Percentiles rank a stretch among this genome's conserved stretches.
phyloP scores from a whole-genome alignment of 2,888 invertebrate species.

The Meghimatium bilineatum region DNA sequence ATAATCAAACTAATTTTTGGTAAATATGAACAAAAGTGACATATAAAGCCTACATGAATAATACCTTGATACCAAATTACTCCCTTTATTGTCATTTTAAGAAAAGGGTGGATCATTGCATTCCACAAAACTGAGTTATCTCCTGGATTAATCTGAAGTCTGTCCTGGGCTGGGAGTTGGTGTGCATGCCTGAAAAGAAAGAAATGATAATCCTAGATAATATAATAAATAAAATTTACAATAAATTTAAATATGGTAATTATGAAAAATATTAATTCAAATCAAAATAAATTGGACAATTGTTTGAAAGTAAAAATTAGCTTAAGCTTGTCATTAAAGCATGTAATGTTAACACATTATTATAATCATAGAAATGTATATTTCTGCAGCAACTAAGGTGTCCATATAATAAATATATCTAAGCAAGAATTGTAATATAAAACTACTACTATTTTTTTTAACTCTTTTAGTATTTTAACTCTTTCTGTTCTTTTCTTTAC shows the following conservation, averaged over 20 bases:
- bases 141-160: background rate
- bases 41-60: too few relatives aligned
- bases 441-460: too few relatives aligned
- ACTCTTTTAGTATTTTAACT: too few relatives aligned
- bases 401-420: too few relatives aligned
- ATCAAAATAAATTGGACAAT: background rate
- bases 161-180: background rate
- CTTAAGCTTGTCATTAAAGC: too few relatives aligned
- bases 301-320: too few relatives aligned
- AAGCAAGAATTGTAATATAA: too few relatives aligned
- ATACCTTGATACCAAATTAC: constrained; percentile 76
- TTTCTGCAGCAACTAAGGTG: too few relatives aligned
- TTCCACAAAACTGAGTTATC: constrained; percentile 66
- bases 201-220: background rate
- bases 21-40: background rate
- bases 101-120: constrained; percentile 74
- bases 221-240: background rate
- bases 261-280: background rate
- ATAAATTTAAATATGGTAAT: background rate
- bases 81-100: constrained; percentile 71
- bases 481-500: too few relatives aligned
- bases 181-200: background rate
- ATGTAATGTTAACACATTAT: too few relatives aligned
- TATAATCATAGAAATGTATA: too few relatives aligned
- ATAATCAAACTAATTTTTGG: background rate